Conservation (phyloP, 2,113 vertebrate species). For the Microtus richardsoni region DNA sequence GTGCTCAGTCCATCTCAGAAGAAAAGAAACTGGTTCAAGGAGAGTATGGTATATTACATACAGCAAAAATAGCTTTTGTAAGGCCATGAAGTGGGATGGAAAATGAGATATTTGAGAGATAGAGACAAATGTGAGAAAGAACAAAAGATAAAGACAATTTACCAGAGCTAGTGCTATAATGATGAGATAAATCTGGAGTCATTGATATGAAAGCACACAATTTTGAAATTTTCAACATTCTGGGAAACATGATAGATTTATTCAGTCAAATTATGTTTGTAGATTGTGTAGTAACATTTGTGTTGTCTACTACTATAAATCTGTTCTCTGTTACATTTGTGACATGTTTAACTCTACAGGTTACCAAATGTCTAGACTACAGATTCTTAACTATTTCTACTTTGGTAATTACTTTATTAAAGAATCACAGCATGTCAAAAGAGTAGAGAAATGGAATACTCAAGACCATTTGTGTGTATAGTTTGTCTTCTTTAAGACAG, state of each 20-base stretch:
- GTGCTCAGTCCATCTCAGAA: background rate
- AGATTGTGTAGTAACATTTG: background rate
- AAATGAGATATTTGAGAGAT: background rate
- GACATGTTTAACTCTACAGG: background rate
- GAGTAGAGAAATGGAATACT: background rate
- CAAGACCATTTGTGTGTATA: background rate
- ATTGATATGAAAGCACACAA: accelerated
- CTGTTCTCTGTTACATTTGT: background rate
- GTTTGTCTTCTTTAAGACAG: background rate
- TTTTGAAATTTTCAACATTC: background rate
- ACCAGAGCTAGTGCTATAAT: background rate
- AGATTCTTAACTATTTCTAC: background rate
- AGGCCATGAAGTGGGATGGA: background rate
- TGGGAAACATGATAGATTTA: background rate
- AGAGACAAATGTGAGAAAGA: background rate
- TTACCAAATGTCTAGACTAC: background rate
- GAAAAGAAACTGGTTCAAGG: background rate
- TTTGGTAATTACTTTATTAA: background rate
- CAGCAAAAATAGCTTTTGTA: background rate
- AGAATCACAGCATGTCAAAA: background rate
- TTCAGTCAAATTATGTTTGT: background rate
- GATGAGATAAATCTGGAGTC: background rate
- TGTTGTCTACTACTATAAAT: background rate
- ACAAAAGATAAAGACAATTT: background rate
- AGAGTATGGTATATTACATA: background rate